Conservation (phyloP, 2,888 invertebrate species). For the Drosophila pseudotalamancana region DNA sequence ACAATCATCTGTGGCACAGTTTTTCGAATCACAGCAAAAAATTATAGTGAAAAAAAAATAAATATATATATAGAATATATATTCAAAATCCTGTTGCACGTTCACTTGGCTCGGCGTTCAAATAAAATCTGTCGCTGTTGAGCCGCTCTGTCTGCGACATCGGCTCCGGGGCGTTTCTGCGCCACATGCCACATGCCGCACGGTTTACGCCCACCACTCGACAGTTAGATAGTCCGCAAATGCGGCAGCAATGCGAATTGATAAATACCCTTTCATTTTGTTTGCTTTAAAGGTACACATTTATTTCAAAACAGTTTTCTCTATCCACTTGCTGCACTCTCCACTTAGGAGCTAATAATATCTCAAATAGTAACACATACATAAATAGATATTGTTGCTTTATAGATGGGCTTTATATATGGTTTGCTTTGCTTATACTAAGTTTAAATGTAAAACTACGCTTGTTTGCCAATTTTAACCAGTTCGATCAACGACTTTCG, state of each 20-base stretch:
- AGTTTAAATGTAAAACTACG: not conserved
- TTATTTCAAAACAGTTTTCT: conserved; percentile 52
- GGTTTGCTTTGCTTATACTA: conserved; percentile 34
- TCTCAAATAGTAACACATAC: conserved; percentile 28
- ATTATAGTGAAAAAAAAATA: not conserved
- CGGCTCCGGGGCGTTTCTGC: conserved; percentile 53
- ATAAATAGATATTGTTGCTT: conserved; percentile 4
- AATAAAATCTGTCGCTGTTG: conserved; percentile 11
- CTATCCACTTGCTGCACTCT: conserved; percentile 11
- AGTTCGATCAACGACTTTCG: not conserved
- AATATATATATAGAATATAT: not conserved
- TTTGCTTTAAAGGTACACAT: conserved; percentile 38
- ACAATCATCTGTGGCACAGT: conserved; percentile 18
- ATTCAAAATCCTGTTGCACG: conserved; percentile 6
- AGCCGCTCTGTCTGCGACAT: conserved; percentile 16
- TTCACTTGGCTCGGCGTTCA: conserved; percentile 10
- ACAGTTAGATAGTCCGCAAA: not conserved
- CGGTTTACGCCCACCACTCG: conserved; percentile 47
- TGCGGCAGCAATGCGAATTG: not conserved
- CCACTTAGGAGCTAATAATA: conserved; percentile 51
- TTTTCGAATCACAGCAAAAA: not conserved
- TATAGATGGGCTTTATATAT: not conserved
- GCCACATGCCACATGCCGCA: conserved; percentile 13
- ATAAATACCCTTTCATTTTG: not conserved
- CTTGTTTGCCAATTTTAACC: not conserved